These are phyloP conservation scores for Ommatoiulus sabulosus DNA, from an alignment of 2,888 invertebrate genomes.

Conservation along the genomic window DNA sequence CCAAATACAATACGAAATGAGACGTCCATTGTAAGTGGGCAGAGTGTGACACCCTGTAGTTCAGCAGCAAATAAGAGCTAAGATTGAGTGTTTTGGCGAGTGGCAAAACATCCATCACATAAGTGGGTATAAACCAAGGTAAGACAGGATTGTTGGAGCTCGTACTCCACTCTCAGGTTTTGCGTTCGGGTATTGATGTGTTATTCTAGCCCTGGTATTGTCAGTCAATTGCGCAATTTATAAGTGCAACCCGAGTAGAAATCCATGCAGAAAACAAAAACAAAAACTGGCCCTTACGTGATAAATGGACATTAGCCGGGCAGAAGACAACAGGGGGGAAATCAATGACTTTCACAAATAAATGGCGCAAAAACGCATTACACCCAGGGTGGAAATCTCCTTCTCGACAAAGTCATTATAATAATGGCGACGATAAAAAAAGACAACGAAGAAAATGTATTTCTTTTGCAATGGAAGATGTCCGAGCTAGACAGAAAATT, in stretches of 20 bases:
- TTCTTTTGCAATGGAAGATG: neutral
- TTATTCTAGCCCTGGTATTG: neutral
- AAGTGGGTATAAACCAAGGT: conserved; percentile 5
- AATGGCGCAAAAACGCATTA: conserved; percentile 25
- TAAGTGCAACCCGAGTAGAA: neutral
- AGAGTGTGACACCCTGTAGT: neutral
- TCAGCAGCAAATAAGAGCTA: neutral
- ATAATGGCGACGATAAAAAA: conserved; percentile 9
- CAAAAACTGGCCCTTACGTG: neutral
- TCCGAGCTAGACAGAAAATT: neutral
- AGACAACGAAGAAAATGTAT: neutral
- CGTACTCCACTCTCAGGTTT: neutral
- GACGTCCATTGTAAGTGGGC: too few relatives aligned
- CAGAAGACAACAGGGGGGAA: neutral
- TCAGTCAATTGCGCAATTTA: conserved; percentile 11
- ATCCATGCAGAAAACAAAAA: conserved; percentile 34
- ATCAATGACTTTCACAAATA: conserved; percentile 41
- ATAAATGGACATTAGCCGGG: neutral
- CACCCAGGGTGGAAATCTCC: neutral
- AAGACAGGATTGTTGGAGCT: neutral
- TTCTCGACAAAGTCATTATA: neutral
- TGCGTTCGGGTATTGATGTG: neutral
- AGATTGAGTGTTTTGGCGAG: neutral
- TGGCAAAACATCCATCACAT: neutral
- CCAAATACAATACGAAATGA: too few relatives aligned